Conservation (phyloP, 1,140 invertebrate species). For the Drosophila littoralis region DNA sequence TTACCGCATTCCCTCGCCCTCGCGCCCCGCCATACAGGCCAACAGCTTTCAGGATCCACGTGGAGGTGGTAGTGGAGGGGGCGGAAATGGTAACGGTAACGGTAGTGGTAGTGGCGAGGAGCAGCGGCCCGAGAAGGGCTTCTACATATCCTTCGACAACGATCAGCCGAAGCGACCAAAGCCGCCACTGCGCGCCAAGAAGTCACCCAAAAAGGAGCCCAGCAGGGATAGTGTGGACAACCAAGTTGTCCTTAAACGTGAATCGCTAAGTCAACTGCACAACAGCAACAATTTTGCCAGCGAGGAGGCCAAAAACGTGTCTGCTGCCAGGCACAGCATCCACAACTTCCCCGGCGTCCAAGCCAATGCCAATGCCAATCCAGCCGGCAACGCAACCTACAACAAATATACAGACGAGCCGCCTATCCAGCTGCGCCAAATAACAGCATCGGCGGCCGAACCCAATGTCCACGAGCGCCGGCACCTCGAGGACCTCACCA, state of each 20-base stretch:
- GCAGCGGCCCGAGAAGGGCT: constrained; percentile 92
- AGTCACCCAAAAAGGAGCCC: constrained; percentile 91
- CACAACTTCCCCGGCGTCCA: constrained; percentile 46
- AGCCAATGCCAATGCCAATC: constrained; percentile 43
- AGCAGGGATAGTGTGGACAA: constrained; percentile 83
- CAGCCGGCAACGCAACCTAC: constrained; percentile 74
- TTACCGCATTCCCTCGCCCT: constrained; percentile 92
- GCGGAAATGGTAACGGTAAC: not conserved
- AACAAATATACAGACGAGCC: constrained; percentile 82
- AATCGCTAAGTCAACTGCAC: constrained; percentile 85
- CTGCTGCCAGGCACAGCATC: constrained; percentile 45
- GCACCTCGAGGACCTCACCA: constrained; percentile 74
- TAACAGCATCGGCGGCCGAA: constrained; percentile 45
- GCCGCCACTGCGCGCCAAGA: constrained; percentile 91
- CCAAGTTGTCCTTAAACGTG: constrained; percentile 78
- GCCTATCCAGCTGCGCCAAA: constrained; percentile 73
- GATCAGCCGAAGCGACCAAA: constrained; percentile 94
- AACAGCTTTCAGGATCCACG: constrained; percentile 89
- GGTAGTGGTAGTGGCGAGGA: constrained; percentile 68
- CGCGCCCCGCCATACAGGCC: constrained; percentile 89
- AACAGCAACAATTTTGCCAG: constrained; percentile 70
- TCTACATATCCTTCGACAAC: constrained; percentile 97
- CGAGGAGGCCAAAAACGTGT: constrained; percentile 48
- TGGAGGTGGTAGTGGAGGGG: constrained; percentile 12
- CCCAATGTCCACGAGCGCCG: constrained; percentile 55